phyloP scores from a whole-genome alignment of 1,140 invertebrate species.

The Dysdera silvatica region DNA sequence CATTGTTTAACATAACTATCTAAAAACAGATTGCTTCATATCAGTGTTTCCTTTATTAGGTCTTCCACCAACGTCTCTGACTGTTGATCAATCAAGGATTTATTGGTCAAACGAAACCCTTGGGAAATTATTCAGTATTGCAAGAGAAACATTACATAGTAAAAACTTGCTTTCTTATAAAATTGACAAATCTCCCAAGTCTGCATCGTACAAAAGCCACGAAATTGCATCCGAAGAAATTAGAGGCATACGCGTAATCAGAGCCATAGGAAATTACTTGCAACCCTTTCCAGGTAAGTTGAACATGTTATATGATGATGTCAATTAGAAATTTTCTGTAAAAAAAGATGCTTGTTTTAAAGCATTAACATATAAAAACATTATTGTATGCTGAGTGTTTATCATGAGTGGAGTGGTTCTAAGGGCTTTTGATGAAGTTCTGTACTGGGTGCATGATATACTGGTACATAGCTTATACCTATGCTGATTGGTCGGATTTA shows the following conservation, averaged over 20 bases:
- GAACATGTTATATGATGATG: too few relatives aligned
- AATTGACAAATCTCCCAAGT: background rate
- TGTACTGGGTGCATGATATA: too few relatives aligned
- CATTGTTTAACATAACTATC: too few relatives aligned
- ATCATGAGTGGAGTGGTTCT: too few relatives aligned
- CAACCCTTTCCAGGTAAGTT: slow-evolving; percentile 62
- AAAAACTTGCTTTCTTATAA: slow-evolving; percentile 2
- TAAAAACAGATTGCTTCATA: too few relatives aligned
- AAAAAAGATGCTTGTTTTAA: too few relatives aligned
- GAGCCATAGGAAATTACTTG: slow-evolving; percentile 60
- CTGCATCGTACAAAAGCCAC: background rate
- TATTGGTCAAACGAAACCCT: slow-evolving; percentile 50
- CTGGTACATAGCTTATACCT: too few relatives aligned
- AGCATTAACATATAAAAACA: too few relatives aligned
- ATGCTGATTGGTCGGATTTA: too few relatives aligned
- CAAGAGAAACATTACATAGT: slow-evolving; percentile 52
- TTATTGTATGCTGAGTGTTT: too few relatives aligned
- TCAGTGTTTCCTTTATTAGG: slow-evolving; percentile 34
- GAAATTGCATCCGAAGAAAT: slow-evolving; percentile 40
- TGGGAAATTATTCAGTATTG: slow-evolving; percentile 55
- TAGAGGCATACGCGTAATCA: slow-evolving; percentile 47
- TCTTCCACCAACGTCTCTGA: slow-evolving; percentile 43
- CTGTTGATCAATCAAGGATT: slow-evolving; percentile 43
- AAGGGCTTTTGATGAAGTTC: too few relatives aligned
- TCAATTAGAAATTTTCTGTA: background rate